Percentiles rank a stretch among this genome's conserved stretches.
Conservation (phyloP, 1,140 invertebrate species). For the Microplitis demolitor region DNA sequence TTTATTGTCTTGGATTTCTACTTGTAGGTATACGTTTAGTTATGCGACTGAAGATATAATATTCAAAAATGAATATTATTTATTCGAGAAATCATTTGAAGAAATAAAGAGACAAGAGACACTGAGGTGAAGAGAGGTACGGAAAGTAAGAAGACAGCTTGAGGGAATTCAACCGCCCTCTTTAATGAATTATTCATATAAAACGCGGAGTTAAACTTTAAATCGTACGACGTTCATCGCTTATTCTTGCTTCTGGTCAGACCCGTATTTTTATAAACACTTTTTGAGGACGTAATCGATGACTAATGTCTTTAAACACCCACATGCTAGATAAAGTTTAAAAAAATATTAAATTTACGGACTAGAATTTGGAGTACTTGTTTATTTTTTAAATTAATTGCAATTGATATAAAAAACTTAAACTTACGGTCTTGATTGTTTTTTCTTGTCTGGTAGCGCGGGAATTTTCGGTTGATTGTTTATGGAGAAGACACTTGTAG, state of each 20-base stretch:
- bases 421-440: not conserved
- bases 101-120: slow-evolving; percentile 3
- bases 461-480: not conserved
- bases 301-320: slow-evolving; percentile 5
- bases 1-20: too few species aligned
- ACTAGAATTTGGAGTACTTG: too few species aligned
- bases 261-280: not conserved
- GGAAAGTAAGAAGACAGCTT: not conserved
- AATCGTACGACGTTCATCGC: not conserved
- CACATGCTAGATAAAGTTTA: not conserved
- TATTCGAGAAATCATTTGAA: not conserved
- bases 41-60: not conserved
- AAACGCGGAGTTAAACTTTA: not conserved
- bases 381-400: not conserved
- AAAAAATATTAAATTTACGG: too few species aligned
- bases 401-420: not conserved
- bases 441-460: not conserved
- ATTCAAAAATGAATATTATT: not conserved
- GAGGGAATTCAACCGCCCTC: slow-evolving; percentile 22
- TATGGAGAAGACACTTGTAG: not conserved
- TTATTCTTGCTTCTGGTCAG: not conserved
- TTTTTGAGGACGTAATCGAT: slow-evolving; percentile 11
- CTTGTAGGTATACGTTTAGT: too few species aligned
- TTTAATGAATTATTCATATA: slow-evolving; percentile 24
- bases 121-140: slow-evolving; percentile 12